phyloP scores from a whole-genome alignment of 2,113 vertebrate genomes.

The Nematolebias whitei region DNA sequence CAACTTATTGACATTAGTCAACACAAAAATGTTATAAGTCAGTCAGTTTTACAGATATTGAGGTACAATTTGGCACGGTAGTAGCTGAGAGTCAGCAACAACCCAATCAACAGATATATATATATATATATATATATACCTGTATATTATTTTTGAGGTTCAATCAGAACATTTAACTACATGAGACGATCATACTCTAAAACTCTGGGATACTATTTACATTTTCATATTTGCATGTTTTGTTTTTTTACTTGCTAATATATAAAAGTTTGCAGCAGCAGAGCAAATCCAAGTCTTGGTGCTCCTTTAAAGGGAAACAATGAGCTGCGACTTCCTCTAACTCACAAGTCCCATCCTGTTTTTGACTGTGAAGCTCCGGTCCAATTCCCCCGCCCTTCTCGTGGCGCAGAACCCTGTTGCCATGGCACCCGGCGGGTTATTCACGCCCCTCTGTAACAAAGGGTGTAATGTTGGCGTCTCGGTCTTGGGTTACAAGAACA shows the following conservation, averaged over 20 bases:
- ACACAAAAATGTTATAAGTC: too few relatives aligned
- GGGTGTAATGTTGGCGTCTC: constrained; percentile 63
- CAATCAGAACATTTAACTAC: too few relatives aligned
- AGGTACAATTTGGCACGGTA: too few relatives aligned
- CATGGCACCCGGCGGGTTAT: constrained; percentile 72
- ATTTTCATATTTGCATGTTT: too few relatives aligned
- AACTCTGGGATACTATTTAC: too few relatives aligned
- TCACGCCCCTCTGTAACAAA: constrained; percentile 75
- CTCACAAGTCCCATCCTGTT: constrained; percentile 19
- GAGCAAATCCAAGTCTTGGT: neutral
- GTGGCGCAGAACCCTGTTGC: constrained; percentile 59
- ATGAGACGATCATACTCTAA: too few relatives aligned
- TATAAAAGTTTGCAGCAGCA: neutral
- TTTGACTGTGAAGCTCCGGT: constrained; percentile 11
- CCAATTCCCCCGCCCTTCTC: constrained; percentile 21
- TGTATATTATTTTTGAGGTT: too few relatives aligned
- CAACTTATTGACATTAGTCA: too few relatives aligned
- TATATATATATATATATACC: too few relatives aligned
- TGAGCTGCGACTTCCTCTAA: constrained; percentile 8
- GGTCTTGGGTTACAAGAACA: constrained; percentile 75
- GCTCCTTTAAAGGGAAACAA: constrained; percentile 8
- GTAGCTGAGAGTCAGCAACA: too few relatives aligned
- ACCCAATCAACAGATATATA: too few relatives aligned
- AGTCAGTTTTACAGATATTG: too few relatives aligned
- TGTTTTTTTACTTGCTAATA: neutral